Evolutionary conservation across 2,113 vertebrate species (phyloP).

Genomic region (Kryptolebias marmoratus): DNA sequence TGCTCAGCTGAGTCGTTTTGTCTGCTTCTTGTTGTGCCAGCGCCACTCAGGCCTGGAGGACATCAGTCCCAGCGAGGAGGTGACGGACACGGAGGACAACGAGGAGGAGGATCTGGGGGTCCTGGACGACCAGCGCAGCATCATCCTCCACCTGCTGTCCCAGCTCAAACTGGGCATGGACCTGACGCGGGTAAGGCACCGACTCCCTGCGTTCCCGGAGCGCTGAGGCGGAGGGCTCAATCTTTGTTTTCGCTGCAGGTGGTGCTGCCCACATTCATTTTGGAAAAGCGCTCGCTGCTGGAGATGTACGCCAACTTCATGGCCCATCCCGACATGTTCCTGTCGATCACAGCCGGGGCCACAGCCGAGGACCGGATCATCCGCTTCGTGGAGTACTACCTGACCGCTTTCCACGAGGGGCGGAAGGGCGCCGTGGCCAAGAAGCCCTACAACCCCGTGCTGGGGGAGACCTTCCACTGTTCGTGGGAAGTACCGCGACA

Average conservation of each 20-base stretch:
- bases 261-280: constrained; percentile 94
- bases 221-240: neutral
- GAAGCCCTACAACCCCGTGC: constrained; percentile 96
- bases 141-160: constrained; percentile 95
- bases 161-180: constrained; percentile 98
- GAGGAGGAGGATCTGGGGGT: constrained; percentile 91
- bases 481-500: constrained; percentile 94
- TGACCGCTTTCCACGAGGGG: constrained; percentile 96
- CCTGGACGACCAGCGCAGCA: constrained; percentile 92
- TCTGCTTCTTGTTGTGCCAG: constrained; percentile 21
- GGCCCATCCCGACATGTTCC: constrained; percentile 95
- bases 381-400: constrained; percentile 95
- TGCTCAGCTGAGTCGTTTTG: neutral
- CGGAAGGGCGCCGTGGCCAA: constrained; percentile 94
- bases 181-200: constrained; percentile 86
- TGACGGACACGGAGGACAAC: constrained; percentile 91
- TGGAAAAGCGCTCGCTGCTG: constrained; percentile 95
- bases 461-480: constrained; percentile 95
- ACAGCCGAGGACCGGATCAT: constrained; percentile 92
- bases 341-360: constrained; percentile 87
- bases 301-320: constrained; percentile 99
- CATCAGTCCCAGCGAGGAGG: constrained; percentile 87
- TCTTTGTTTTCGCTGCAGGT: constrained; percentile 81
- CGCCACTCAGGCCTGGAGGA: constrained; percentile 77
- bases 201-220: too few species aligned